phyloP scores from a whole-genome alignment of 1,140 invertebrate genomes.

The Sinella curviseta region DNA sequence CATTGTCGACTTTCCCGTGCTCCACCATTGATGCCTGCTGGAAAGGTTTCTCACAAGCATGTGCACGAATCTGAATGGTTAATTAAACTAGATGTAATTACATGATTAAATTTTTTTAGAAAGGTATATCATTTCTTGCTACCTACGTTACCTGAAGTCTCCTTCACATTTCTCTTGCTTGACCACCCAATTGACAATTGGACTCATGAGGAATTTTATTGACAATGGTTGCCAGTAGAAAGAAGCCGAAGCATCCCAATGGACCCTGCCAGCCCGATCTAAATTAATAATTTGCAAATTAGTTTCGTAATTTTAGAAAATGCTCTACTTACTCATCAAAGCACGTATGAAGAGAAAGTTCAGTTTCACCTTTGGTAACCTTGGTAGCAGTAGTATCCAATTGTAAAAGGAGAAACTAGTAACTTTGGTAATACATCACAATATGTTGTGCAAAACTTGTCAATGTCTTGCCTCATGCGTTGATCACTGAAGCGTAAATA shows the following conservation, averaged over 20 bases:
- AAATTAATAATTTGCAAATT: conserved; percentile 38
- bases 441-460: conserved; percentile 58
- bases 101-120: background rate
- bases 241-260: conserved; percentile 60
- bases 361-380: conserved; percentile 51
- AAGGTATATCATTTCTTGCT: background rate
- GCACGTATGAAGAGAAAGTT: background rate
- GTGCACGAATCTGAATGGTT: conserved; percentile 59
- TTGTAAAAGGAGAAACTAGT: conserved; percentile 62
- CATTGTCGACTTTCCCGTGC: conserved; percentile 57
- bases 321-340: background rate
- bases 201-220: conserved; percentile 64
- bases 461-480: conserved; percentile 63
- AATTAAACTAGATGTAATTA: background rate
- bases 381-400: conserved; percentile 60
- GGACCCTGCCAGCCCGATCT: conserved; percentile 64
- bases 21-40: conserved; percentile 66
- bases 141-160: conserved; percentile 62
- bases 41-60: conserved; percentile 63
- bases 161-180: conserved; percentile 64
- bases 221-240: conserved; percentile 61
- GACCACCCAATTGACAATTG: conserved; percentile 61
- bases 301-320: background rate
- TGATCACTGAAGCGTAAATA: conserved; percentile 56
- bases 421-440: conserved; percentile 58